These are phyloP conservation scores for Sarotherodon lohbergeri DNA, from an alignment of 2,113 vertebrate genomes.

Conservation along the genomic window DNA sequence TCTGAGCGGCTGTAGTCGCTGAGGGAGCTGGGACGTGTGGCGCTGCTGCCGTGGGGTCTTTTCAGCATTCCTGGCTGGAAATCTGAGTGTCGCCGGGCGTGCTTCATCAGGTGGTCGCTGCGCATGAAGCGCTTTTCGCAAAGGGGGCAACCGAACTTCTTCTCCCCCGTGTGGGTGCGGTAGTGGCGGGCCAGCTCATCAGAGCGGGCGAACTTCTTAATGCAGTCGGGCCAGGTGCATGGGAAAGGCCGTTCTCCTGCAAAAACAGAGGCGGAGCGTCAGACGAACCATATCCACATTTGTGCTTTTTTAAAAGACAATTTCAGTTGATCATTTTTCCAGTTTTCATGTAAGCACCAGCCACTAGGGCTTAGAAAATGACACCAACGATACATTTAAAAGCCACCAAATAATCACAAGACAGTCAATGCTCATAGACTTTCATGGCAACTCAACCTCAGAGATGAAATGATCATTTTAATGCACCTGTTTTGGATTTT, in stretches of 20 bases:
- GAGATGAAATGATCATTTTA: background rate
- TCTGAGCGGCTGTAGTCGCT: conserved; percentile 97
- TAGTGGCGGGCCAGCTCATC: conserved; percentile 96
- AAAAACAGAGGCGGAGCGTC: background rate
- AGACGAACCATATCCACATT: background rate
- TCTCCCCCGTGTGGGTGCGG: conserved; percentile 98
- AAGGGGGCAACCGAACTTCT: conserved; percentile 92
- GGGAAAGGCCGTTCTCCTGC: conserved; percentile 93
- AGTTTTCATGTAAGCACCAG: background rate
- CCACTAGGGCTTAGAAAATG: background rate
- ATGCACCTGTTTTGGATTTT: background rate
- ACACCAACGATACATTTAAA: background rate
- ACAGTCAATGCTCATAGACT: background rate
- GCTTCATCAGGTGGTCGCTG: conserved; percentile 96
- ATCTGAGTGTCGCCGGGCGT: conserved; percentile 88
- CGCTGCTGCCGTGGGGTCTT: conserved; percentile 70
- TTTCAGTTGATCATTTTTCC: background rate
- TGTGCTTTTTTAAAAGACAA: background rate
- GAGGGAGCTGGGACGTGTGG: conserved; percentile 83
- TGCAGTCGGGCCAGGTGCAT: conserved; percentile 93
- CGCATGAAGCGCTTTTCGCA: conserved; percentile 98
- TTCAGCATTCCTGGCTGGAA: conserved; percentile 95
- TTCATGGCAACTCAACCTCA: background rate
- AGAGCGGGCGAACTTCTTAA: conserved; percentile 95
- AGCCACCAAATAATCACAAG: background rate